Evolutionary conservation across 1,140 invertebrate species (phyloP), one percentile per base, ranked within the genome.

Genomic region (Micrasema longulum): DNA sequence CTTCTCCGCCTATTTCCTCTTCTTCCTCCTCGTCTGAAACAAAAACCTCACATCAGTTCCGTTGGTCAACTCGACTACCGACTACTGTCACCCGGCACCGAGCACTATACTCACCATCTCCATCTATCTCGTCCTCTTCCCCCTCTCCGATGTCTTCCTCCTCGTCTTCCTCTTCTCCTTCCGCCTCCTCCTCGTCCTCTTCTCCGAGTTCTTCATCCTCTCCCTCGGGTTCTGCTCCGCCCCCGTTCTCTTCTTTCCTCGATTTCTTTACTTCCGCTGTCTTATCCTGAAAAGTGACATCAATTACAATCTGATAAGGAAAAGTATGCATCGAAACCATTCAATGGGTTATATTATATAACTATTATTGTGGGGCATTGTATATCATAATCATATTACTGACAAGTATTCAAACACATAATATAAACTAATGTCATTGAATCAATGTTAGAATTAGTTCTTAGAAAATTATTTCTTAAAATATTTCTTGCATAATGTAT

Each of bases 241-340:
- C 89, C 16, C 91, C 90, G 77, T 92, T 91, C 77, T 92, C 90
- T 78, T 92, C 91, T 80, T 92, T 93, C 84, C 91, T 91, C 78
- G 89, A 88, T 85, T 92, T 93, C 85, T 93, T 93, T 48, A 88
- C 87, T 47, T 92, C 91, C 18, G 91, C 90, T 64, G 83, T 86
- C 84, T 92, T 92, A 63, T 92, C 91, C 91, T 91, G 77, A 18
- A 85, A 73, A 23, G 20, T 14, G n/a, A 1, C n/a, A 45, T 14
- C n/a, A 45, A 45, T 45, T 45, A 45, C 1, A 45, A 45, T n/a
- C n/a, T n/a, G n/a, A n/a, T n/a, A n/a, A n/a, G n/a, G n/a, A n/a
- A n/a, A n/a, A n/a, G n/a, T n/a, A n/a, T n/a, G n/a, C n/a, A n/a
- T n/a, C n/a, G n/a, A n/a, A n/a, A 38, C 36, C 36, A 38, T 38